Evolutionary conservation across 2,888 invertebrate genomes (phyloP).

Genomic region (Athalia circularis): DNA sequence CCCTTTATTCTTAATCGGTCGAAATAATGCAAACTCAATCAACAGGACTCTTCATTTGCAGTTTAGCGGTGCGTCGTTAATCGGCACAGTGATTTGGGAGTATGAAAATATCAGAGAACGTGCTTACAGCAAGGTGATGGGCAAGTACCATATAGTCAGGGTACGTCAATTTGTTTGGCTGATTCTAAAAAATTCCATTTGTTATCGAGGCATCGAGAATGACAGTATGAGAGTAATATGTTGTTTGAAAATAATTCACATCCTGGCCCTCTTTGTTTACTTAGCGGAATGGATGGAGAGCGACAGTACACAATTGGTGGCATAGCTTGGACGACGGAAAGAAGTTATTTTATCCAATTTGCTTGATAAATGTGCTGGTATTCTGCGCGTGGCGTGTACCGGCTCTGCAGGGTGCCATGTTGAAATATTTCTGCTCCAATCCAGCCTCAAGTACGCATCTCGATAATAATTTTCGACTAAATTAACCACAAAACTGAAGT

Average conservation of each 20-base stretch:
- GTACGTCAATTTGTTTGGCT: constrained; percentile 22
- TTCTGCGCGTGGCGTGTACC: constrained; percentile 90
- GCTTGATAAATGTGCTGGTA: constrained; percentile 85
- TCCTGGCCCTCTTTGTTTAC: constrained; percentile 17
- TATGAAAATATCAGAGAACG: constrained; percentile 81
- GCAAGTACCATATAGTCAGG: constrained; percentile 53
- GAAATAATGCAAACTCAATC: constrained; percentile 23
- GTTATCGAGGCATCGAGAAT: background rate
- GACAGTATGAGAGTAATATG: constrained; percentile 23
- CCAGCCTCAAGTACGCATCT: constrained; percentile 83
- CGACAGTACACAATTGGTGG: constrained; percentile 80
- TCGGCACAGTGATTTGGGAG: constrained; percentile 90
- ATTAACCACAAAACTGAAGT: background rate
- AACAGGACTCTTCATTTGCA: constrained; percentile 68
- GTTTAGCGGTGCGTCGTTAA: constrained; percentile 83
- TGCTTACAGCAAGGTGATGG: constrained; percentile 57
- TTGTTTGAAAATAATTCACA: background rate
- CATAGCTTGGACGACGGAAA: constrained; percentile 83
- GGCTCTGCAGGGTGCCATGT: constrained; percentile 82
- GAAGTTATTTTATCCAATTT: constrained; percentile 87
- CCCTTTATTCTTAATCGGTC: constrained; percentile 47
- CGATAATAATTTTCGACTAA: background rate
- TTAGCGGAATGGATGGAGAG: constrained; percentile 66
- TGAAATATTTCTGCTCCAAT: constrained; percentile 89
- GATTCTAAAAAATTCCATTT: background rate